Evolutionary conservation across 2,113 vertebrate genomes (phyloP), one percentile per base, ranked within the genome.

Genomic region (Scortum barcoo): DNA sequence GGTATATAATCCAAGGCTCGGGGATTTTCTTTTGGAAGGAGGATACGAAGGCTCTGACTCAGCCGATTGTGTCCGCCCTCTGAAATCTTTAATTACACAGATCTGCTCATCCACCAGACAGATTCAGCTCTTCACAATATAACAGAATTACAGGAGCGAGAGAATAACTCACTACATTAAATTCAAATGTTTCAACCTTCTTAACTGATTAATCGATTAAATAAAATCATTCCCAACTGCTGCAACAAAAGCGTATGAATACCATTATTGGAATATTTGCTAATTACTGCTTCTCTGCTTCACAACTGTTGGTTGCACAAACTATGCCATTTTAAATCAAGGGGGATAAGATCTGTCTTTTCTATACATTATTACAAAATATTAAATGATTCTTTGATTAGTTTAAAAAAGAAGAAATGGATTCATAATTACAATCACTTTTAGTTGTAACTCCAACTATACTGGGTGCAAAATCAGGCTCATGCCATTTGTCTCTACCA

Each of bases 1-100:
- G 74, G 46, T 1, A 76, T 75, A 14, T 79, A 48, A 62, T 79
- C 17, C 63, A 48, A 46, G 38, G 53, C 40, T 72, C n/a, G n/a
- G 20, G 8, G 50, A 28, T 61, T 42, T 76, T 24, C 48, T 42
- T 76, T 24, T 48, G 24, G 26, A 56, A 10, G 22, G 24, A 30
- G 20, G 44, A 19, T 30, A 75, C 19, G 61, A 4, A 70, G 44
- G 28, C 26, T 42, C 10, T 40, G 51, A 3, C 17, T 62, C 16
- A 2, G 57, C 1, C 2, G 13, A 67, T 11, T 54, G 50, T 19
- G 44, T 58, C 28, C 1, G 0, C 42, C 22, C 7, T 4, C 3
- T 24, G 24, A 68, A 57, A 72, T 73, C 13, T 63, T 40, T 70
- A 76, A 77, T 79, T 66, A 30, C 3, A 75, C 7, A 1, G 67